Conservation (phyloP, 2,113 vertebrate species). For the Antechinus stuartii region DNA sequence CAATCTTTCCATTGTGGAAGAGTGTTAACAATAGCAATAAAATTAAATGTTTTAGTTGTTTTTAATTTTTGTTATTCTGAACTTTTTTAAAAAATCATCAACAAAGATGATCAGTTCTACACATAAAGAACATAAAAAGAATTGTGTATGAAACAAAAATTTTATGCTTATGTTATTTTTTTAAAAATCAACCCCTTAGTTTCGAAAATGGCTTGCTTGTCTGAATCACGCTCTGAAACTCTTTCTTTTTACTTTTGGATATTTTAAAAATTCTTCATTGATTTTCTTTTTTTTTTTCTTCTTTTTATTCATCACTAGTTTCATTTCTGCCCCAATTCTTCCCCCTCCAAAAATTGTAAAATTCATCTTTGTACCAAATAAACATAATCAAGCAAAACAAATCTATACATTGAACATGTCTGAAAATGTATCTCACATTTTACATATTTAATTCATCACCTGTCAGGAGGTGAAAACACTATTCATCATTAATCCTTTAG, state of each 20-base stretch:
- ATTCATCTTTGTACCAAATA: not conserved
- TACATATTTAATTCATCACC: not conserved
- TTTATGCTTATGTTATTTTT: not conserved
- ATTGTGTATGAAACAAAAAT: not conserved
- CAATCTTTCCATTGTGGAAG: not conserved
- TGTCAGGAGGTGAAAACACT: not conserved
- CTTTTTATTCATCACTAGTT: not conserved
- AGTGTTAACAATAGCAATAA: too few relatives aligned
- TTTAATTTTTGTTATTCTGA: not conserved
- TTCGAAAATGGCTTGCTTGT: not conserved
- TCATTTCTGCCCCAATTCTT: not conserved
- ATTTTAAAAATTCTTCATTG: not conserved
- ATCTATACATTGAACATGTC: not conserved
- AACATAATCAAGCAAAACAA: not conserved
- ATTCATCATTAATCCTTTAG: not conserved
- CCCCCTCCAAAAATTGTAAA: not conserved
- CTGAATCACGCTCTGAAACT: not conserved
- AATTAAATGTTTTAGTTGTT: not conserved
- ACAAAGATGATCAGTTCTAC: not conserved
- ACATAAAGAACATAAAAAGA: not conserved
- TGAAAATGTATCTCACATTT: not conserved
- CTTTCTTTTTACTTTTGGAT: not conserved
- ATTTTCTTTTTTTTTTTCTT: not conserved
- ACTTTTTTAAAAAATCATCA: not conserved
- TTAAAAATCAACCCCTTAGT: not conserved